Evolutionary conservation across 2,888 invertebrate genomes (phyloP).

Genomic region (Eilema depressum): DNA sequence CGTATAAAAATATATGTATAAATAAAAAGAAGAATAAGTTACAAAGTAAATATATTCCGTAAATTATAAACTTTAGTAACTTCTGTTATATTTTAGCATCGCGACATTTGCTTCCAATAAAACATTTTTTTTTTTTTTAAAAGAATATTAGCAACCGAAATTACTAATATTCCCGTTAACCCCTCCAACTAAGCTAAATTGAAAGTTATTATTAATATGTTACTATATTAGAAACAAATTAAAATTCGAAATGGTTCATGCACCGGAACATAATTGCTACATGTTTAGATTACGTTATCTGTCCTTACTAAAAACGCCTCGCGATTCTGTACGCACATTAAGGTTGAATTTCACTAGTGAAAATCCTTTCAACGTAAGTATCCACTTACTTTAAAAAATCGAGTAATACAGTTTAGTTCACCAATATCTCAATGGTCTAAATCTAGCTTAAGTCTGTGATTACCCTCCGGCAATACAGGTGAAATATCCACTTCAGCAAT

Average conservation of each 20-base stretch:
- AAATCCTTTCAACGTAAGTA: neutral
- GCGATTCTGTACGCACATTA: neutral
- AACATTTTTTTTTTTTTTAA: too few relatives aligned
- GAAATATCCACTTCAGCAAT: too few relatives aligned
- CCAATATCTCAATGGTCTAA: too few relatives aligned
- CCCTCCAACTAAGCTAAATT: too few relatives aligned
- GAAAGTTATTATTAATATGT: neutral
- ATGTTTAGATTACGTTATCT: constrained; percentile 1
- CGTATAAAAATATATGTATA: too few relatives aligned
- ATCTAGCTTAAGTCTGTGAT: too few relatives aligned
- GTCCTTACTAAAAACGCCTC: neutral
- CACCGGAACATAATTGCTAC: neutral
- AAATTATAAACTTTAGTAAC: neutral
- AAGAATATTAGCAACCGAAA: too few relatives aligned
- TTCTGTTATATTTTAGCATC: neutral
- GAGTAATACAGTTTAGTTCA: too few relatives aligned
- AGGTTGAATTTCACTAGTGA: neutral
- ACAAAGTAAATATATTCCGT: neutral
- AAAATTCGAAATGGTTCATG: neutral
- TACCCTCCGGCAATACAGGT: too few relatives aligned
- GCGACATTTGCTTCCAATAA: neutral
- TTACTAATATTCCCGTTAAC: too few relatives aligned
- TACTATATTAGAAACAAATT: neutral
- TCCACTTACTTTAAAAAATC: neutral
- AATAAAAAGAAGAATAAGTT: neutral